Evolutionary conservation across 2,888 invertebrate species (phyloP).

Genomic region (Cantharis rustica): DNA sequence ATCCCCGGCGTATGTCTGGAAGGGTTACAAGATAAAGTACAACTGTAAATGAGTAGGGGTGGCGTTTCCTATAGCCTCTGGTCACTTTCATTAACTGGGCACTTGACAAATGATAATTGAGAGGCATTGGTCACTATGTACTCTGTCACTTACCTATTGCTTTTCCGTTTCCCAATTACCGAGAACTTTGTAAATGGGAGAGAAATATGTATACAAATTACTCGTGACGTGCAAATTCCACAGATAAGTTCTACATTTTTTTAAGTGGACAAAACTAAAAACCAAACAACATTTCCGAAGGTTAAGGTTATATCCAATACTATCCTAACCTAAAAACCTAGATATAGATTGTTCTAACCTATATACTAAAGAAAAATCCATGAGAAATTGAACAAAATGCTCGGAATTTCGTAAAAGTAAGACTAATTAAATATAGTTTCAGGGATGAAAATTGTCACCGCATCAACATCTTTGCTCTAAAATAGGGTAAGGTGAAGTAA

Average conservation of each 20-base stretch:
- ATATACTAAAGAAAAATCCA: neutral
- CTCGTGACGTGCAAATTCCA: conserved; percentile 7
- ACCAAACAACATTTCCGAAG: neutral
- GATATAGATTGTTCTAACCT: neutral
- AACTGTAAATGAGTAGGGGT: conserved; percentile 53
- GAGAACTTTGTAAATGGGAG: conserved; percentile 48
- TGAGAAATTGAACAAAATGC: neutral
- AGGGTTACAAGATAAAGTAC: conserved; percentile 58
- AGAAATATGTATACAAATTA: conserved; percentile 28
- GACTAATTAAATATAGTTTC: neutral
- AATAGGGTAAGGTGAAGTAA: conserved; percentile 27
- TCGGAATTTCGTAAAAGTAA: neutral
- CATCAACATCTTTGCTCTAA: conserved; percentile 21
- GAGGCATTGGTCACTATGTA: conserved; percentile 56
- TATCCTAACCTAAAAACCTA: neutral
- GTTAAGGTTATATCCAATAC: neutral
- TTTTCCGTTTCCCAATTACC: conserved; percentile 49
- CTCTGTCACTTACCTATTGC: conserved; percentile 54
- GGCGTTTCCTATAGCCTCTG: conserved; percentile 52
- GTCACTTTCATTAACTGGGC: conserved; percentile 58
- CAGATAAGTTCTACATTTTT: neutral
- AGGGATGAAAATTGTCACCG: conserved; percentile 22
- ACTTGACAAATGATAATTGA: conserved; percentile 60
- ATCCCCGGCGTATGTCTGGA: conserved; percentile 41
- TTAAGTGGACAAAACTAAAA: neutral